Conservation (phyloP, 1,140 invertebrate species). For the Zelostemma sp. region DNA sequence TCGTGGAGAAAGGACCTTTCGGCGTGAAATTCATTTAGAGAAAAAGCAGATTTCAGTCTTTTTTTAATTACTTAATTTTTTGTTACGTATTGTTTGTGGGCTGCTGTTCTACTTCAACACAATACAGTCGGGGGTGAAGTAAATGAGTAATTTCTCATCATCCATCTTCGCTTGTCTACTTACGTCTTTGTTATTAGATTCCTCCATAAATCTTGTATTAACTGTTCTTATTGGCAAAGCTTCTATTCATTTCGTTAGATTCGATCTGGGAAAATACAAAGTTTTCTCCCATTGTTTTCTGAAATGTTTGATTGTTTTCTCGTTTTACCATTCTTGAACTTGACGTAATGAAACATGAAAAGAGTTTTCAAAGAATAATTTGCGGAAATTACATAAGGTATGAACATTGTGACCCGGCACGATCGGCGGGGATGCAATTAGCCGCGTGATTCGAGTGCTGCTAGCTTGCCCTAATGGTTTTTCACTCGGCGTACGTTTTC, state of each 20-base stretch:
- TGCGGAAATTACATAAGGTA: neutral
- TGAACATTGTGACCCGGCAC: conserved; percentile 7
- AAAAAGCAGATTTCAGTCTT: too few relatives aligned
- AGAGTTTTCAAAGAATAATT: neutral
- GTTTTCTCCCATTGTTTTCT: neutral
- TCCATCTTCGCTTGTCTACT: conserved; percentile 37
- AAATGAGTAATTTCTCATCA: conserved; percentile 24
- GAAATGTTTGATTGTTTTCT: neutral
- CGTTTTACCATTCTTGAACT: neutral
- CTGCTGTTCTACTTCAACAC: too few relatives aligned
- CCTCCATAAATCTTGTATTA: conserved; percentile 20
- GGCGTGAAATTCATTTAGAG: too few relatives aligned
- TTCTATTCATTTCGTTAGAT: neutral
- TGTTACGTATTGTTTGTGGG: too few relatives aligned
- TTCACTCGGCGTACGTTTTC: neutral
- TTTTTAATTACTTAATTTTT: too few relatives aligned
- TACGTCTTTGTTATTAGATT: conserved; percentile 24
- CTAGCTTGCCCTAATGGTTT: conserved; percentile 12
- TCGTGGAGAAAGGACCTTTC: too few relatives aligned
- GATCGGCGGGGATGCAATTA: conserved; percentile 25
- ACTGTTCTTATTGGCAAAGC: conserved; percentile 5
- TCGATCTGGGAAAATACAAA: neutral
- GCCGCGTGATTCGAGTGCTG: conserved; percentile 13
- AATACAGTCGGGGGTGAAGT: too few relatives aligned
- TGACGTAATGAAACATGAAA: neutral